Base-by-base conservation (phyloP, 2,797 vertebrate species). In the Novumbra hubbsi region DNA sequence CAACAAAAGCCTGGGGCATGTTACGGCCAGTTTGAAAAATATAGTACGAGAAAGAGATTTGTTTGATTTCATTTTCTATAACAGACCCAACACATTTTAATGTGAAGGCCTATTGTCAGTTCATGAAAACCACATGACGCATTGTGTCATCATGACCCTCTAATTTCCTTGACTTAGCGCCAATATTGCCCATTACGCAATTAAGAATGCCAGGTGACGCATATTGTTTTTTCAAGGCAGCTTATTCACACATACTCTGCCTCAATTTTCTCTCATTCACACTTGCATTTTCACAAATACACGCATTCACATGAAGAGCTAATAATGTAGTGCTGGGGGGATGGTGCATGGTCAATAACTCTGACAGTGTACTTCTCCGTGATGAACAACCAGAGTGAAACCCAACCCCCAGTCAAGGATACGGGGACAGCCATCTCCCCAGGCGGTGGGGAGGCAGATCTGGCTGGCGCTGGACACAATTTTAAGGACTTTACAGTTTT, bases 181-280 rank as follows among this genome's bases (percentile, higher is more conserved):
- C 70, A 80, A 72, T 50, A 3, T 32, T 72, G 78, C 78, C 60
- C 67, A 73, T 90, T 89, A 81, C 72, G 66, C 87, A 87, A 90
- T 81, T 68, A 57, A 74, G 71, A 30, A 2, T 66, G 72, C 72
- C 52, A 5, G 72, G 66, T 87, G 86, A n/a, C 21, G 14, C 78
- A 64, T 57, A 85, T 85, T 45, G 41, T 45, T 45, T 45, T 72
- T 74, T 79, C 74, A 41, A 79, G 80, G 73, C 84, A 34, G 74
- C 21, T 60, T 60, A 27, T 45, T 45, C 68, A 78, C 76, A 48
- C 50, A 75, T 28, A 45, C 30, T 24, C n/a, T 63, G 38, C 9
- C 21, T 49, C 48, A 65, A 68, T 28, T 48, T 38, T 72, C 41
- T 28, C 24, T 12, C 28, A 64, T 34, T 62, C 76, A 73, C 45